phyloP scores from a whole-genome alignment of 2,888 invertebrate species.

The Melanophora roralis region DNA sequence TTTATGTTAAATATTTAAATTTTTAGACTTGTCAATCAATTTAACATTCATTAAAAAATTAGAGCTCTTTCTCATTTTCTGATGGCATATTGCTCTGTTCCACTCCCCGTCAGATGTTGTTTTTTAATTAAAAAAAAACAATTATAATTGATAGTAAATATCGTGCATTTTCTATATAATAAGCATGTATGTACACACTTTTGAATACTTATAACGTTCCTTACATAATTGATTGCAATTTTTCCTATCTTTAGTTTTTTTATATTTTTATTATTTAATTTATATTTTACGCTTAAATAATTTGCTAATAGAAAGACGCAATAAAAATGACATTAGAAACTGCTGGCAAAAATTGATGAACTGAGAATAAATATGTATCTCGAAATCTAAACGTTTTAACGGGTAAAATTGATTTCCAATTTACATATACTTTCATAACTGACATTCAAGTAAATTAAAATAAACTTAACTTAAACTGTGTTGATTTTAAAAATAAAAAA shows the following conservation, averaged over 20 bases:
- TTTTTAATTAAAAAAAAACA: neutral
- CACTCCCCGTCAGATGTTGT: neutral
- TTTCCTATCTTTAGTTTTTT: neutral
- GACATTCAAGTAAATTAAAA: no score
- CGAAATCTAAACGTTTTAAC: no score
- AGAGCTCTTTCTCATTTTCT: neutral
- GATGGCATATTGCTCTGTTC: neutral
- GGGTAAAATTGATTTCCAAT: no score
- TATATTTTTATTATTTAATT: constrained; percentile 12
- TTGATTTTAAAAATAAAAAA: no score
- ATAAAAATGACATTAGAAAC: constrained; percentile 50
- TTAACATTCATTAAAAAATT: constrained; percentile 13
- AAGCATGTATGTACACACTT: no score
- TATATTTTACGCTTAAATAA: constrained; percentile 45
- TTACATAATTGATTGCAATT: constrained; percentile 30
- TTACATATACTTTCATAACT: no score
- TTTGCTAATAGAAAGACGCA: constrained; percentile 50
- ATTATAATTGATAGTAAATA: constrained; percentile 15
- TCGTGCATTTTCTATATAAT: neutral
- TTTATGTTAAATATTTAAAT: neutral
- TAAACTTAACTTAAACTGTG: no score
- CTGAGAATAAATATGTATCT: neutral
- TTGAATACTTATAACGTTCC: no score
- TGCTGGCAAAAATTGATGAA: constrained; percentile 23
- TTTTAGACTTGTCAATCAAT: constrained; percentile 9